Evolutionary conservation across 2,797 vertebrate species (phyloP), one percentile per base, ranked within the genome.

Genomic region (Tarsius wallacei): DNA sequence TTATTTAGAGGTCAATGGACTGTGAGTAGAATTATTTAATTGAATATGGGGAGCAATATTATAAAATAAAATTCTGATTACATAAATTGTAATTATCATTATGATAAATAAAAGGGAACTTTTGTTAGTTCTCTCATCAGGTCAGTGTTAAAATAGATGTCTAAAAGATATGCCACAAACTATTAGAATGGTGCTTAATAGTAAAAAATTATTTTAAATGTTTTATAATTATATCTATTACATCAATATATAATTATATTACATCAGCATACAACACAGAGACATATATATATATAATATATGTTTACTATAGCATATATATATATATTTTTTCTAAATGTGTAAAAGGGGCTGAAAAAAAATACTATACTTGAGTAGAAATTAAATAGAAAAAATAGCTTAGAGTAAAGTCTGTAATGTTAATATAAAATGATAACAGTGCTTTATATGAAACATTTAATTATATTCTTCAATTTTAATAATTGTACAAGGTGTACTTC

Each of bases 101-200:
- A 84, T 96, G 64, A 74, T 84, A 31, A 87, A 80, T 51, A 71
- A 71, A 74, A 95, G 93, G 70, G 15, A 55, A 57, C 3, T 89
- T 71, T 87, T 47, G n/a, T 74, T 87, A 90, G 24, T 7, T 83
- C 33, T 68, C 26, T 78, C 83, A 83, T 94, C 55, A 78, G 16
- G 24, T 63, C 68, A 93, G 0, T 90, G 17, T 89, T 86, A 78
- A 89, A 55, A 9, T 15, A 36, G 11, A 9, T 71, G n/a, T 83
- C 21, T 13, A 63, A 87, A 94, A 87, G 2, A 51, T 9, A 47
- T 14, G 6, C 13, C n/a, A 68, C 42, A 64, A 53, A 51, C 13
- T 57, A 4, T 87, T 49, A 82, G 9, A 63, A 73, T 42, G 61
- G 24, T 66, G 2, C 17, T 36, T 61, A 1, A 64, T 9, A 51